phyloP scores from a whole-genome alignment of 2,797 vertebrate species.

The Brachymystax lenok region DNA sequence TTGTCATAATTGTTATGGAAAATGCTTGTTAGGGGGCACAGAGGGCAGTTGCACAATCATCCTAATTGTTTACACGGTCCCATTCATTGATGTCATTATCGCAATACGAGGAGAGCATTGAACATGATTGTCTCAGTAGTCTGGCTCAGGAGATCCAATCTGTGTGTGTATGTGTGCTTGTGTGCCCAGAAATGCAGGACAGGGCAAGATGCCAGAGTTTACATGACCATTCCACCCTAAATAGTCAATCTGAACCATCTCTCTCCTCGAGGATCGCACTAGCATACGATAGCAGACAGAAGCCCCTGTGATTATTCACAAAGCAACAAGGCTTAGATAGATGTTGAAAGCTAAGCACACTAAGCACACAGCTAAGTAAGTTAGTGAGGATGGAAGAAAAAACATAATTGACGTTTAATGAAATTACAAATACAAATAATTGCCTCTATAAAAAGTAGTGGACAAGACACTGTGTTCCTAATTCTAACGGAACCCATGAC shows the following conservation, averaged over 20 bases:
- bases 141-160: slow-evolving; percentile 5
- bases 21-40: neutral
- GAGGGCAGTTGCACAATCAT: neutral
- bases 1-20: neutral
- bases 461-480: neutral
- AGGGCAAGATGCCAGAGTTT: neutral
- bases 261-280: neutral
- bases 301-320: neutral
- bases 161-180: neutral
- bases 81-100: slow-evolving; percentile 5
- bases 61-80: neutral
- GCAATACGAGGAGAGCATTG: neutral
- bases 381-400: neutral
- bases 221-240: neutral
- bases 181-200: neutral
- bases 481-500: neutral
- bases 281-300: neutral
- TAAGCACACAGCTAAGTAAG: neutral
- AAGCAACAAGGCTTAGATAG: neutral
- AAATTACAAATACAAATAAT: neutral
- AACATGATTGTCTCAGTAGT: slow-evolving; percentile 16
- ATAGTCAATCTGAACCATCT: neutral
- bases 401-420: neutral
- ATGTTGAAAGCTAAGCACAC: neutral
- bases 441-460: neutral